Conservation (phyloP, 2,888 invertebrate species). For the Scaptomyza reducta region DNA sequence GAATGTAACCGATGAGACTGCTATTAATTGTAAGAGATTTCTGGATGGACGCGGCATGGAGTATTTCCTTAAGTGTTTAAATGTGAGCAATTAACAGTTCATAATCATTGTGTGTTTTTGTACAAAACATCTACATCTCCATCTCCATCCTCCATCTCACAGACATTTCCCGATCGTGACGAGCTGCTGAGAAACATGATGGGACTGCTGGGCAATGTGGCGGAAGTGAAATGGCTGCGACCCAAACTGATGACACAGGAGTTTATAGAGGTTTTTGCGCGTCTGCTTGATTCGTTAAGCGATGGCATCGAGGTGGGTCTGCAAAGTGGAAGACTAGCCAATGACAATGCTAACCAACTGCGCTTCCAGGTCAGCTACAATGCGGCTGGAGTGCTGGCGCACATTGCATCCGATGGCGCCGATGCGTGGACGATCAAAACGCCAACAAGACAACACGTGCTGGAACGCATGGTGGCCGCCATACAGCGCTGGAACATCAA, state of each 20-base stretch:
- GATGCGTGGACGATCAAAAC: constrained; percentile 91
- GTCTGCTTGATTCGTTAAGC: constrained; percentile 92
- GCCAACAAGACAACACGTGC: constrained; percentile 89
- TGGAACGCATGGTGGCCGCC: constrained; percentile 90
- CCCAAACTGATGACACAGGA: constrained; percentile 92
- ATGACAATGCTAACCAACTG: constrained; percentile 66
- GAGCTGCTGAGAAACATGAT: constrained; percentile 98
- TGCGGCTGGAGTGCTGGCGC: constrained; percentile 97
- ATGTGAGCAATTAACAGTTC: constrained; percentile 86
- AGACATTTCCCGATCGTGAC: constrained; percentile 95
- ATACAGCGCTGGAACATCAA: constrained; percentile 95
- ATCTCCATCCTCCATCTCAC: not conserved
- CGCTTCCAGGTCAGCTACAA: constrained; percentile 93
- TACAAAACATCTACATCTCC: not conserved
- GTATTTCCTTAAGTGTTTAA: constrained; percentile 93
- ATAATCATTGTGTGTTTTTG: not conserved
- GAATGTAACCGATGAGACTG: constrained; percentile 98
- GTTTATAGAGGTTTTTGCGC: constrained; percentile 94
- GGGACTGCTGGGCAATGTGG: constrained; percentile 98
- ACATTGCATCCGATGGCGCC: constrained; percentile 96
- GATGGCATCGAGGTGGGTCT: constrained; percentile 95
- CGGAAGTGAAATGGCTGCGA: constrained; percentile 94
- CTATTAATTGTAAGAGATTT: constrained; percentile 96
- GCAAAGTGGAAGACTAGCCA: constrained; percentile 53
- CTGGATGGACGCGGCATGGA: constrained; percentile 95